Conservation (phyloP, 2,888 invertebrate genomes). For the Drosophila setosimentum region DNA sequence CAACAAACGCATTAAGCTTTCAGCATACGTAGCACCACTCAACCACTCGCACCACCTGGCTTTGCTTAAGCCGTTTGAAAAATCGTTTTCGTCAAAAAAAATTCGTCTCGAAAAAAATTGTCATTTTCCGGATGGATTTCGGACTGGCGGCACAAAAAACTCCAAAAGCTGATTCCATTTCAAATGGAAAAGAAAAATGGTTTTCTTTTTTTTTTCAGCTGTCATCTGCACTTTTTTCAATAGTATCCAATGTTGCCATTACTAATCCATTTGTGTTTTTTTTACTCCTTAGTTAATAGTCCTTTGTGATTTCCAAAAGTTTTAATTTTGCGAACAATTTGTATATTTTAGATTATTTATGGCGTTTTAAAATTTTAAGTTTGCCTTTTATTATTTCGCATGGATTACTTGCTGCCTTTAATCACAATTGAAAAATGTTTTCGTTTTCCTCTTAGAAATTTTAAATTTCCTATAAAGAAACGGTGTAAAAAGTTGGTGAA, state of each 20-base stretch:
- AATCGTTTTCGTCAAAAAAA: constrained; percentile 12
- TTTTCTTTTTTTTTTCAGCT: constrained; percentile 5
- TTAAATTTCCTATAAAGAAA: background rate
- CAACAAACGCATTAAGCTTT: constrained; percentile 16
- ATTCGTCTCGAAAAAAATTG: constrained; percentile 23
- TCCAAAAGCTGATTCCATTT: constrained; percentile 19
- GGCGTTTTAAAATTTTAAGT: background rate
- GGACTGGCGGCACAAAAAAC: constrained; percentile 29
- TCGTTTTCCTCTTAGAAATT: background rate
- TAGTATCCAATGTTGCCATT: constrained; percentile 16
- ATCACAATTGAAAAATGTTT: background rate
- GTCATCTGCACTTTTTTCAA: constrained; percentile 22
- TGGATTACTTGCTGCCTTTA: background rate
- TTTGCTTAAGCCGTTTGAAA: constrained; percentile 32
- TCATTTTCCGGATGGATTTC: constrained; percentile 45
- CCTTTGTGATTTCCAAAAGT: background rate
- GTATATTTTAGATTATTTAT: background rate
- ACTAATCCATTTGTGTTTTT: constrained; percentile 32
- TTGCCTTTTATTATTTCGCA: background rate
- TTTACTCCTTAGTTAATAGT: constrained; percentile 1
- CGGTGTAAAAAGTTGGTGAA: background rate
- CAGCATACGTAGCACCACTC: background rate
- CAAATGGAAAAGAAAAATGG: constrained; percentile 12
- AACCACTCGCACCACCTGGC: background rate
- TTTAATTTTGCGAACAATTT: background rate